These are phyloP conservation scores for Dicycla oo DNA, from an alignment of 2,888 invertebrate genomes.

Conservation along the genomic window DNA sequence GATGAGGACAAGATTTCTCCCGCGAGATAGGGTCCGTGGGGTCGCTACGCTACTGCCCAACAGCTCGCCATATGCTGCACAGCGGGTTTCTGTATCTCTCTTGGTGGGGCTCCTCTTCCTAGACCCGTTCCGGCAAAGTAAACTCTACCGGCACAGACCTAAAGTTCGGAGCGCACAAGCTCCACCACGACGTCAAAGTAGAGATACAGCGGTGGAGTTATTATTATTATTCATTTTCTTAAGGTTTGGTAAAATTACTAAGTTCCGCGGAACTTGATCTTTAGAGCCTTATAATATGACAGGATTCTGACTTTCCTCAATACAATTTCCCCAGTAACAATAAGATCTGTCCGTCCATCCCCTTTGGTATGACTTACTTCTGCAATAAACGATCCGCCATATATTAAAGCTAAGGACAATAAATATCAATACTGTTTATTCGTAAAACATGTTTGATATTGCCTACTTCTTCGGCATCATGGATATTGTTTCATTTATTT, in stretches of 20 bases:
- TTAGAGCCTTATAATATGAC: neutral
- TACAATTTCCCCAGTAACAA: neutral
- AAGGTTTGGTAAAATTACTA: neutral
- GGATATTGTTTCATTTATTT: slow-evolving; percentile 43
- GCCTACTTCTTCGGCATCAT: slow-evolving; percentile 26
- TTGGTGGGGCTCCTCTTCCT: too few relatives aligned
- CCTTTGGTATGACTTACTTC: slow-evolving; percentile 5
- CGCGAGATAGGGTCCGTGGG: too few relatives aligned
- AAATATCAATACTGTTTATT: slow-evolving; percentile 38
- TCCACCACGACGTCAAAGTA: too few relatives aligned
- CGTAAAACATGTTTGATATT: slow-evolving; percentile 24
- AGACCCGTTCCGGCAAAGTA: too few relatives aligned
- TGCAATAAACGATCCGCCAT: slow-evolving; percentile 1
- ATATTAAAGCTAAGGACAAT: slow-evolving; percentile 7
- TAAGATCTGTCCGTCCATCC: slow-evolving; percentile 2
- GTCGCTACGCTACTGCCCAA: too few relatives aligned
- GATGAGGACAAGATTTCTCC: too few relatives aligned
- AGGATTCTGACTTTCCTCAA: neutral
- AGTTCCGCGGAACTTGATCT: neutral
- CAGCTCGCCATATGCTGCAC: too few relatives aligned
- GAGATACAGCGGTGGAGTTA: too few relatives aligned
- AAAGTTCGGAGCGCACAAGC: too few relatives aligned
- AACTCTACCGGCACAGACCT: too few relatives aligned
- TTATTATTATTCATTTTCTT: neutral
- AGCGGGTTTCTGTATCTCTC: too few relatives aligned